Evolutionary conservation across 2,113 vertebrate species (phyloP).

Genomic region (Cervus canadensis): DNA sequence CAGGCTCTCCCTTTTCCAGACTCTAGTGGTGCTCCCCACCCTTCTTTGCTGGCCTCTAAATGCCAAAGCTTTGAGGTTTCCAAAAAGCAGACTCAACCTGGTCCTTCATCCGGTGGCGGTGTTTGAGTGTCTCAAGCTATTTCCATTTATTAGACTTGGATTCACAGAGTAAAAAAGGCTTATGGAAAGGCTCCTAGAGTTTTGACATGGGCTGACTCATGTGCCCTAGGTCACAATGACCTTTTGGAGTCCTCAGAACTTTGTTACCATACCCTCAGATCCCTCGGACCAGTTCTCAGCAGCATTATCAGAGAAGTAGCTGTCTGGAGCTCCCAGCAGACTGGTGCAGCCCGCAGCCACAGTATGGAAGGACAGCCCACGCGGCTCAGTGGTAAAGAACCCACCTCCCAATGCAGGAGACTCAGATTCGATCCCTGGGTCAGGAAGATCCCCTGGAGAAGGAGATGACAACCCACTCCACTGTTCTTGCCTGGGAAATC

Average conservation of each 20-base stretch:
- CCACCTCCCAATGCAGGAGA: background rate
- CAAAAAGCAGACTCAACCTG: constrained; percentile 27
- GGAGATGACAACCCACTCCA: background rate
- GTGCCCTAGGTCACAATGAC: constrained; percentile 1
- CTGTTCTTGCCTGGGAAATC: background rate
- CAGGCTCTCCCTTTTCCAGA: constrained; percentile 18
- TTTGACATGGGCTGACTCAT: background rate
- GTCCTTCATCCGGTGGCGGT: background rate
- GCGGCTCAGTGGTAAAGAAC: background rate
- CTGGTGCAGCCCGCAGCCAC: background rate
- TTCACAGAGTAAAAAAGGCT: background rate
- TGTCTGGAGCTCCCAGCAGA: background rate
- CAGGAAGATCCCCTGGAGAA: background rate
- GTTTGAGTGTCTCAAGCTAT: constrained; percentile 8
- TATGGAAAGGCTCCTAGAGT: background rate
- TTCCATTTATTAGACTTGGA: constrained; percentile 19
- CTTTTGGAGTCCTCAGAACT: background rate
- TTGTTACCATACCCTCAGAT: background rate
- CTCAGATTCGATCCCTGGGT: background rate
- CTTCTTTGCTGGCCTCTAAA: constrained; percentile 16
- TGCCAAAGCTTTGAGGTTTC: constrained; percentile 49
- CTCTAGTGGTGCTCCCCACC: constrained; percentile 1
- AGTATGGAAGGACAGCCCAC: background rate
- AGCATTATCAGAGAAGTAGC: background rate
- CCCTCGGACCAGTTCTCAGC: background rate